Evolutionary conservation across 2,797 vertebrate species (phyloP).

Genomic region (Capromys pilorides): DNA sequence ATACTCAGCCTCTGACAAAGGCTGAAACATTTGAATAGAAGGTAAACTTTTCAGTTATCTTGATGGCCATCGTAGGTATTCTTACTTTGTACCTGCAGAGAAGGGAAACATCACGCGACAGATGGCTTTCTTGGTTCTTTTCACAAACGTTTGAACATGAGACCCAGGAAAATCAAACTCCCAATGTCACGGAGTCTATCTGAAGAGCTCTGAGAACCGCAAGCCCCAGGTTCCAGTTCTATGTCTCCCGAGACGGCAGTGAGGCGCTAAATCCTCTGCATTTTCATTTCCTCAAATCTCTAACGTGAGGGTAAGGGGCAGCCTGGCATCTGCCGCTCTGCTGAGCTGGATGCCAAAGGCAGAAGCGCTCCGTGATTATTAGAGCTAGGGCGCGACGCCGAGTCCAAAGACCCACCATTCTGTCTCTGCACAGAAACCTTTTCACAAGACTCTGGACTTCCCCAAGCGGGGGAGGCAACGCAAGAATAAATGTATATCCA

Average conservation of each 20-base stretch:
- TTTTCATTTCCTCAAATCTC: neutral
- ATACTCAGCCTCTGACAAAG: neutral
- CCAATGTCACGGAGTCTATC: neutral
- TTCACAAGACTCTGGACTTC: neutral
- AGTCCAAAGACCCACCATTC: neutral
- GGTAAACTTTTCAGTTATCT: neutral
- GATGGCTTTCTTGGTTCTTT: neutral
- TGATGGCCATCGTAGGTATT: neutral
- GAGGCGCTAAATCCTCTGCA: neutral
- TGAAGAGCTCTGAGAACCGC: neutral
- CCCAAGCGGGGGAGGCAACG: neutral
- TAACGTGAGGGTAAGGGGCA: neutral
- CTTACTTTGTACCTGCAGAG: neutral
- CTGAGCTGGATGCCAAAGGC: neutral
- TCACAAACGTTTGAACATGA: neutral
- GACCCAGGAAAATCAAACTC: neutral
- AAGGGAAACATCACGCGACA: neutral
- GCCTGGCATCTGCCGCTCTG: neutral
- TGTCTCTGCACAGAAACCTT: neutral
- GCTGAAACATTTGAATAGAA: neutral
- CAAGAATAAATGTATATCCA: neutral
- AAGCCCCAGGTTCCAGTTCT: neutral
- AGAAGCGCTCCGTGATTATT: neutral
- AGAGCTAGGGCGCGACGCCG: neutral
- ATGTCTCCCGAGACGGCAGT: neutral